phyloP scores from a whole-genome alignment of 2,888 invertebrate species.

The Serrognathus titanus region DNA sequence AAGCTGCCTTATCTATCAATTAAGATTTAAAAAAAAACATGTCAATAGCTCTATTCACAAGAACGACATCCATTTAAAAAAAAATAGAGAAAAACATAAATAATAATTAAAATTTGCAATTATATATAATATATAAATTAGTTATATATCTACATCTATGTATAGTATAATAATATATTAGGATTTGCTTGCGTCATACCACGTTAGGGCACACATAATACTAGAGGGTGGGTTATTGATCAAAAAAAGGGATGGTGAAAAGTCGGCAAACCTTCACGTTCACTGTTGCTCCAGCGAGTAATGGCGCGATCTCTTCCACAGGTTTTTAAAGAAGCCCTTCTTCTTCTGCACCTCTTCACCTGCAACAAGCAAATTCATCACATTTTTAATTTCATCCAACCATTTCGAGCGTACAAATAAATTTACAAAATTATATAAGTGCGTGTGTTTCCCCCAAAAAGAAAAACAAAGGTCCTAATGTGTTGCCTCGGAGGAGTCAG shows the following conservation, averaged over 20 bases:
- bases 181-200: conserved; percentile 2
- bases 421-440: too few species aligned
- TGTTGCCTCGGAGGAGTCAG: too few species aligned
- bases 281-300: conserved; percentile 84
- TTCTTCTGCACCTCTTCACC: conserved; percentile 76
- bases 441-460: too few species aligned
- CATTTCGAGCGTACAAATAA: too few species aligned
- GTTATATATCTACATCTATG: conserved; percentile 11
- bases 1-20: conserved; percentile 1
- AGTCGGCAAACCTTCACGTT: conserved; percentile 3
- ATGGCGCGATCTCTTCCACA: conserved; percentile 85
- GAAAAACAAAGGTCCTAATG: too few species aligned
- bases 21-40: neutral
- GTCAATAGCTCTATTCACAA: neutral
- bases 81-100: neutral
- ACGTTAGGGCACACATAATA: neutral
- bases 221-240: neutral
- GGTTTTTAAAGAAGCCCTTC: conserved; percentile 83
- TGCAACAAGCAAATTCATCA: conserved; percentile 43
- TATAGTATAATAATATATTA: conserved; percentile 7
- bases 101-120: neutral
- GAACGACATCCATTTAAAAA: neutral
- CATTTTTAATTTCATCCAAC: conserved; percentile 3
- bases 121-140: conserved; percentile 4
- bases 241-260: neutral